Evolutionary conservation across 2,888 invertebrate species (phyloP), one percentile per base, ranked within the genome.

Genomic region (Synanthedon andrenaeformis): DNA sequence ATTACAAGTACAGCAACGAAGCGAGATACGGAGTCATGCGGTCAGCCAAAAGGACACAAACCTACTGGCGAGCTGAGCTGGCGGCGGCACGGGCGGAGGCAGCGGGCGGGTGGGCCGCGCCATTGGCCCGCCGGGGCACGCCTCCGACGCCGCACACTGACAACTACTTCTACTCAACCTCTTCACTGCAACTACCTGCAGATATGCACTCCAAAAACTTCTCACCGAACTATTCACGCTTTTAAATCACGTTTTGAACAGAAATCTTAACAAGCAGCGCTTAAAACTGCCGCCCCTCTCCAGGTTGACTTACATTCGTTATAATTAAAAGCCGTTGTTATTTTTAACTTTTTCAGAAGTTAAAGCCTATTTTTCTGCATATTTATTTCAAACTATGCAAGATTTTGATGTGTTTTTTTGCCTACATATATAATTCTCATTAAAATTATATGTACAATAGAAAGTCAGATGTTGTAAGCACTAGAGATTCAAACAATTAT

Each of bases 11-110:
- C 81, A 83, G 86, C 87, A 78, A 80, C 85, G 84, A 88, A 88
- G 88, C 88, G 76, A 82, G 72, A 85, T 87, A 82, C 86, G 86
- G 86, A 88, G 88, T 87, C 88, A 88, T 88, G 88, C 88, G 88
- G 88, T 88, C 88, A 88, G 88, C 88, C 87, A 85, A 87, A 85
- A 85, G 86, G 88, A 88, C 87, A 83, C 87, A 85, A 88, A 87
- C 88, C 88, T 88, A 88, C 88, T 85, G 87, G 82, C 80, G 76
- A 74, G 78, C 76, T 76, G 78, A 80, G 79, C 65, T 69, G 72
- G 73, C 74, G 72, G 71, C 66, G 69, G 74, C 63, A 64, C 61
- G 65, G 64, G 64, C 70, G 72, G 64, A 66, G 69, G 74, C 78
- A 74, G 79, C 80, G 73, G 78, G 76, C 74, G 70, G 73, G 73